Percentiles rank a stretch among this genome's conserved stretches.
These are phyloP conservation scores for Pipistrellus pygmaeus DNA, from an alignment of 2,797 vertebrate species.

Conservation along the genomic window DNA sequence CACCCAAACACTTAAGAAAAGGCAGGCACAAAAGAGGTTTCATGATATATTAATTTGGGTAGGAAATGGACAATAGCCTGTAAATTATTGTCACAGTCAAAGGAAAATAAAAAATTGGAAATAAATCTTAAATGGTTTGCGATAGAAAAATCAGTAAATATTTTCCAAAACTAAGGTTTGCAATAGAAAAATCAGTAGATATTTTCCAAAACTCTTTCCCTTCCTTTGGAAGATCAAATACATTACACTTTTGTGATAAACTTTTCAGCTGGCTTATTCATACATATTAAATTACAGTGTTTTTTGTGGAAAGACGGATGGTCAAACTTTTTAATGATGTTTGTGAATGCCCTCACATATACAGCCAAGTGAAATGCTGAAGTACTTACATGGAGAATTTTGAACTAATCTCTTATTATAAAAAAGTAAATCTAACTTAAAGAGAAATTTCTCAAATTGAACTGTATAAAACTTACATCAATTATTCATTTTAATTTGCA, in stretches of 20 bases:
- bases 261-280: not conserved
- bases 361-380: not conserved
- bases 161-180: not conserved
- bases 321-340: not conserved
- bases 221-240: not conserved
- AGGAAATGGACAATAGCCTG: not conserved
- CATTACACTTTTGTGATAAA: slow-evolving; percentile 3
- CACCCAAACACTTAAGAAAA: not conserved
- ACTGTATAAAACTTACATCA: not conserved
- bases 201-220: not conserved
- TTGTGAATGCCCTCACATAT: not conserved
- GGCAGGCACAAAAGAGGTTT: not conserved
- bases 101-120: not conserved
- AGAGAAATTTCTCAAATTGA: not conserved
- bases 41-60: not conserved
- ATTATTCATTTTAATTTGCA: not conserved
- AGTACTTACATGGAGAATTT: not conserved
- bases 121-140: not conserved
- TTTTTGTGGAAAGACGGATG: not conserved
- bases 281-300: slow-evolving; percentile 3
- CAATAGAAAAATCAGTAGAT: too few species aligned
- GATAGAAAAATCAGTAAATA: not conserved
- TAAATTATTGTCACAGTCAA: not conserved
- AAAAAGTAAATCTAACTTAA: not conserved
- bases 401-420: not conserved